A percentile compares a stretch with the other conserved stretches of the same genome.
Conservation (phyloP, 2,113 vertebrate genomes). For the Poeciliopsis retropinna region DNA sequence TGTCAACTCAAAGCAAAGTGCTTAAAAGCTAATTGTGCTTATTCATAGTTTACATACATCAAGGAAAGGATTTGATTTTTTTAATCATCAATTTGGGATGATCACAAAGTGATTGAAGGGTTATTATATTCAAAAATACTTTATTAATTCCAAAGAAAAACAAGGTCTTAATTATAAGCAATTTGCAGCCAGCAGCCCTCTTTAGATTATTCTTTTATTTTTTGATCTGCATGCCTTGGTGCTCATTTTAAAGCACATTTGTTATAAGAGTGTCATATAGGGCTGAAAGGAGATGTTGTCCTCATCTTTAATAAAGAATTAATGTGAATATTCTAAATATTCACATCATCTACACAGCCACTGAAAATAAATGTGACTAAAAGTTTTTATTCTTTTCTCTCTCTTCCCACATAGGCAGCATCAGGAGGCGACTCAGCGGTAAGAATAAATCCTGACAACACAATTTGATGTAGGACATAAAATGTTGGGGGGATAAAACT, state of each 20-base stretch:
- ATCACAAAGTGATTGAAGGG: not conserved
- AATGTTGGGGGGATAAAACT: not conserved
- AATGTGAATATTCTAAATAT: slow-evolving; percentile 7
- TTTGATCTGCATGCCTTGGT: too few relatives aligned
- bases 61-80: not conserved
- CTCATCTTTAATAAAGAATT: not conserved
- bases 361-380: not conserved
- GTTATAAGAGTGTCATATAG: not conserved
- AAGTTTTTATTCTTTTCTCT: not conserved
- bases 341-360: not conserved
- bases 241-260: not conserved
- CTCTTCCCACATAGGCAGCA: slow-evolving; percentile 44
- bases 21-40: too few relatives aligned
- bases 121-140: not conserved
- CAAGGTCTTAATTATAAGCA: not conserved
- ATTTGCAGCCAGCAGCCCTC: not conserved
- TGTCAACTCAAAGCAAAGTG: too few relatives aligned
- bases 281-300: not conserved
- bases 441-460: slow-evolving; percentile 17
- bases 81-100: not conserved
- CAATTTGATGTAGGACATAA: not conserved
- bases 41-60: too few relatives aligned
- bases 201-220: not conserved
- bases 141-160: too few relatives aligned
- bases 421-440: slow-evolving; percentile 68